phyloP scores from a whole-genome alignment of 2,113 vertebrate genomes.

The Gnathonemus echidnorhynchus region DNA sequence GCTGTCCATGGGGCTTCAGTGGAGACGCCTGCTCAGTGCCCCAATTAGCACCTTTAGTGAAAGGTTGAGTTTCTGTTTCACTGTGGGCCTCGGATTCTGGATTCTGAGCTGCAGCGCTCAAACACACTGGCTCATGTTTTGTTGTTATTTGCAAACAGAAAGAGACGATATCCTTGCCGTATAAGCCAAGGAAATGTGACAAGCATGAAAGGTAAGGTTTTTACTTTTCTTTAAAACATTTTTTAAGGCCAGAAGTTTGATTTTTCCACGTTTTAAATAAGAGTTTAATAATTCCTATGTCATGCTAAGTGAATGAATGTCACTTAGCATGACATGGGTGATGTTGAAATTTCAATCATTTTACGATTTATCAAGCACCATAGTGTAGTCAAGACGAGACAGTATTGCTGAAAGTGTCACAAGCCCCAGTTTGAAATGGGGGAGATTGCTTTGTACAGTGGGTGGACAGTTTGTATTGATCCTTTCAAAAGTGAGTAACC shows the following conservation, averaged over 20 bases:
- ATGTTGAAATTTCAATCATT: neutral
- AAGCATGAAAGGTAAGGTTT: slow-evolving; percentile 24
- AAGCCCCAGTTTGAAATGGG: slow-evolving; percentile 1
- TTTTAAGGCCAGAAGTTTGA: neutral
- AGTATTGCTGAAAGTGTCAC: neutral
- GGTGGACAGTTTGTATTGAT: slow-evolving; percentile 27
- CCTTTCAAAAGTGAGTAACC: slow-evolving; percentile 23
- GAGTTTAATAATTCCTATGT: neutral
- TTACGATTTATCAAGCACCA: neutral
- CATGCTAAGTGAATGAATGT: neutral
- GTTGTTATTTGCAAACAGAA: slow-evolving; percentile 47
- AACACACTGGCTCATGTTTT: slow-evolving; percentile 8
- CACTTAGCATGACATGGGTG: neutral
- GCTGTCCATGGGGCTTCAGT: neutral
- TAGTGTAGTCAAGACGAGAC: neutral
- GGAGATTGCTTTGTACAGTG: slow-evolving; percentile 19
- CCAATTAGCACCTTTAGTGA: neutral
- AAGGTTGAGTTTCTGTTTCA: neutral
- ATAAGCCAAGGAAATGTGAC: slow-evolving; percentile 41
- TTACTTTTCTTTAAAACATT: neutral
- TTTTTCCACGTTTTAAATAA: neutral
- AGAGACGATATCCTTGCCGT: slow-evolving; percentile 49
- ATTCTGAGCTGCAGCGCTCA: neutral
- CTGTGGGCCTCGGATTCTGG: neutral
- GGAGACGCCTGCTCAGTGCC: neutral